phyloP scores from a whole-genome alignment of 2,797 vertebrate genomes.

The Malacoraja senta region DNA sequence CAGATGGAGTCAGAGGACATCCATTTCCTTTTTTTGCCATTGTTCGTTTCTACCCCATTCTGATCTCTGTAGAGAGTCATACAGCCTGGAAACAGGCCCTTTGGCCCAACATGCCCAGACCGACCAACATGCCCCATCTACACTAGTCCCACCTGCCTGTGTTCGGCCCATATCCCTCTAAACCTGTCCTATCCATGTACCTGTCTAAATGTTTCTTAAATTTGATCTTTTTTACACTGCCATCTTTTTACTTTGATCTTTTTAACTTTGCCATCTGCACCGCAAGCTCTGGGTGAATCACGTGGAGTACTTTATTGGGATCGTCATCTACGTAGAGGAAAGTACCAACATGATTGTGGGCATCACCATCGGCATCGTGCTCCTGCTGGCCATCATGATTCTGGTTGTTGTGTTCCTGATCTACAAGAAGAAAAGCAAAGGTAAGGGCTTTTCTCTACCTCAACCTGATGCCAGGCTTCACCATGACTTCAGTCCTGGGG shows the following conservation, averaged over 20 bases:
- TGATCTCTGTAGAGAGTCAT: no score
- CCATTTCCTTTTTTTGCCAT: no score
- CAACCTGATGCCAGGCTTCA: background rate
- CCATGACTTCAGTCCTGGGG: background rate
- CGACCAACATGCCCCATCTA: no score
- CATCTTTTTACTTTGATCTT: background rate
- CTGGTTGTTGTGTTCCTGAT: slow-evolving; percentile 64
- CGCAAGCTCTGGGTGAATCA: slow-evolving; percentile 77
- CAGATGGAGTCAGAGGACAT: no score
- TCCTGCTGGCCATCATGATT: slow-evolving; percentile 63
- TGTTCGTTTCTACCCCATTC: no score
- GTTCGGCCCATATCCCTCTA: no score
- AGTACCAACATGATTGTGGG: slow-evolving; percentile 63
- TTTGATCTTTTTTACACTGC: background rate
- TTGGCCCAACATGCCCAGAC: no score
- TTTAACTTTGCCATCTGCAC: background rate
- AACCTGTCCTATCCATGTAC: no score
- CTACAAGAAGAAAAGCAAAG: slow-evolving; percentile 66
- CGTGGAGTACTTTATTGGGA: slow-evolving; percentile 62
- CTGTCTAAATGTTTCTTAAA: no score
- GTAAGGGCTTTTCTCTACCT: slow-evolving; percentile 44
- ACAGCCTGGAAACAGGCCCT: no score
- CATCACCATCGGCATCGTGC: slow-evolving; percentile 64
- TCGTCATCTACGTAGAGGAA: slow-evolving; percentile 60
- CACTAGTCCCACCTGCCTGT: no score